phyloP scores from a whole-genome alignment of 2,797 vertebrate genomes.

The Silurus lanzhouensis region DNA sequence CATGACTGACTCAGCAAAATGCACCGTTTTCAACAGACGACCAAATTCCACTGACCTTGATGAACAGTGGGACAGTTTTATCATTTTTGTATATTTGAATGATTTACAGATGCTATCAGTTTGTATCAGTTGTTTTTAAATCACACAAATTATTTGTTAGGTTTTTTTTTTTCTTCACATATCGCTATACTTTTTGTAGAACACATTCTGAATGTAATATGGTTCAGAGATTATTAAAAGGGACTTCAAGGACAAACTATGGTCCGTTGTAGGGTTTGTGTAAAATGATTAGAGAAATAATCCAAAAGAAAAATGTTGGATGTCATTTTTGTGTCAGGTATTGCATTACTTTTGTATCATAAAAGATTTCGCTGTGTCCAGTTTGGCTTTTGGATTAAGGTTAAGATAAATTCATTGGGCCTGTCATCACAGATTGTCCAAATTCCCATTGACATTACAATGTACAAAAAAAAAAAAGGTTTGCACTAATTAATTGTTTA shows the following conservation, averaged over 20 bases:
- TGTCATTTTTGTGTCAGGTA: background rate
- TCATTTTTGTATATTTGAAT: background rate
- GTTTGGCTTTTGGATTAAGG: background rate
- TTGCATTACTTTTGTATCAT: background rate
- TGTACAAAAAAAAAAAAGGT: background rate
- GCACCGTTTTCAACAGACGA: background rate
- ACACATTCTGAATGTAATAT: slow-evolving; percentile 17
- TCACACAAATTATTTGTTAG: background rate
- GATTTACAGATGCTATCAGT: background rate
- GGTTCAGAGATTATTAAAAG: background rate
- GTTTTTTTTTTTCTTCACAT: background rate
- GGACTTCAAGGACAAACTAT: background rate
- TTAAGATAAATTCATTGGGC: background rate
- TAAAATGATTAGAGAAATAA: background rate
- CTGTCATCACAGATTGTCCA: background rate
- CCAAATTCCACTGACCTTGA: slow-evolving; percentile 11
- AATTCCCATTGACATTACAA: background rate
- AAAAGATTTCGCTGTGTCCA: background rate
- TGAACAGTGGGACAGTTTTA: background rate
- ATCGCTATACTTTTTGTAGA: background rate
- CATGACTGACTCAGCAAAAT: background rate
- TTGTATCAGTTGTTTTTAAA: background rate
- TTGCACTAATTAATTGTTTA: slow-evolving; percentile 50
- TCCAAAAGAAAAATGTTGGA: background rate
- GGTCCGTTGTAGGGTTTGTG: no score